A percentile compares a stretch with the other conserved stretches of the same genome.
phyloP scores from a whole-genome alignment of 2,888 invertebrate species.

The Nemoura dubitans region DNA sequence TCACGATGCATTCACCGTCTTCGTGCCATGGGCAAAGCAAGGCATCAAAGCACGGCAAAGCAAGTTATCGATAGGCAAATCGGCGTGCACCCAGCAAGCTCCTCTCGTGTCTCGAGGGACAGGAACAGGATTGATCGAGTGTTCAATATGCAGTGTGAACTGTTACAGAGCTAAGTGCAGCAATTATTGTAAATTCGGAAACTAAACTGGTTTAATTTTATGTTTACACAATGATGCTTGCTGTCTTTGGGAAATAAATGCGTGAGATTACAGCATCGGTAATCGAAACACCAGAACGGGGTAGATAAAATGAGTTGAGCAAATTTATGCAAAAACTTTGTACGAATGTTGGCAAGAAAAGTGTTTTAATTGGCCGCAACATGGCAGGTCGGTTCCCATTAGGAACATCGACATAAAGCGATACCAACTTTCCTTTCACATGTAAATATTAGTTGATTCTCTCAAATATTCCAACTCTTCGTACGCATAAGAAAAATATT shows the following conservation, averaged over 20 bases:
- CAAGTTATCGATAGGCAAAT: neutral
- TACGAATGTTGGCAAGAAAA: neutral
- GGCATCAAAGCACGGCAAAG: no score
- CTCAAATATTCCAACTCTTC: conserved; percentile 16
- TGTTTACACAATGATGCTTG: neutral
- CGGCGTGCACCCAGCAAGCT: no score
- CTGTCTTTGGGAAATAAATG: neutral
- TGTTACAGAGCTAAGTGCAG: neutral
- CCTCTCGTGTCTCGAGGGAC: neutral
- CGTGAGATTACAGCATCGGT: neutral
- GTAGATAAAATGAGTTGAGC: neutral
- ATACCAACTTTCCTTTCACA: conserved; percentile 26
- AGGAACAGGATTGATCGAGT: neutral
- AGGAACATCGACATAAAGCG: conserved; percentile 2
- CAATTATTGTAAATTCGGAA: neutral
- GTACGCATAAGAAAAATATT: neutral
- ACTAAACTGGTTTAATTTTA: neutral
- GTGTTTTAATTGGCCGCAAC: conserved; percentile 20
- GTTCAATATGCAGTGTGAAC: neutral
- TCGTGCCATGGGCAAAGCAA: no score
- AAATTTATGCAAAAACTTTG: neutral
- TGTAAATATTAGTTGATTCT: conserved; percentile 31
- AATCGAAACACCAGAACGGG: neutral
- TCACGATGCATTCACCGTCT: neutral
- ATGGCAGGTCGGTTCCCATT: conserved; percentile 25